Evolutionary conservation across 1,140 invertebrate genomes (phyloP), one percentile per base, ranked within the genome.

Genomic region (Maniola jurtina): DNA sequence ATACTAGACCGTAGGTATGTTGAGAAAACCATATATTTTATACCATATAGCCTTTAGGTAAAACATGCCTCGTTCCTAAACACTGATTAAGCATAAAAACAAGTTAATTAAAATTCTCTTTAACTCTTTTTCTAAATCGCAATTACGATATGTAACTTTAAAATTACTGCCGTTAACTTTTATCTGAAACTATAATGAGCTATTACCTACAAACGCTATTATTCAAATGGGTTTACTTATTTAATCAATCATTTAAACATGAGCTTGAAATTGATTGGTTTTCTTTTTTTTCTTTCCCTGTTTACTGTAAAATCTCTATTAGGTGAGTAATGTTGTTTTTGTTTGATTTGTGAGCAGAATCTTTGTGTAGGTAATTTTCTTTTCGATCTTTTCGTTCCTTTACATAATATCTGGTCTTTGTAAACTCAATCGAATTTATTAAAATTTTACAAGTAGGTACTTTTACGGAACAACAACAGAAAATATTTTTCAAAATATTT

Each of bases 91-190:
- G n/a, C n/a, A n/a, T 38, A 38, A 38, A 38, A 38, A 38, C 6
- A 38, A 9, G 38, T 38, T 4, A 25, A 4, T 25, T 25, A 25
- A 2, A 25, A 2, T 25, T 25, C 25, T 4, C 25, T 25, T 25
- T 25, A 50, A 13, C 42, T 50, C 42, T 52, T 61, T n/a, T n/a
- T n/a, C 25, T 25, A 25, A 25, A 61, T 61, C 60, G 15, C 33
- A 16, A 16, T 38, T 15, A 34, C 15, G 33, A 33, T 52, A 15
- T 52, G 25, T 35, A 55, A 55, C 35, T 55, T 6, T n/a, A 36
- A 55, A 55, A 55, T 55, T 35, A 55, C 25, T 6, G 11, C 25
- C 54, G 8, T 13, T 34, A 13, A 54, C 6, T 55, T 52, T 52
- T 16, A 52, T 16, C 5, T 15, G 15, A 5, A 52, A 52, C 5